Percentiles rank a stretch among this genome's conserved stretches.
Conservation (phyloP, 2,113 vertebrate species). For the Mus pahari region DNA sequence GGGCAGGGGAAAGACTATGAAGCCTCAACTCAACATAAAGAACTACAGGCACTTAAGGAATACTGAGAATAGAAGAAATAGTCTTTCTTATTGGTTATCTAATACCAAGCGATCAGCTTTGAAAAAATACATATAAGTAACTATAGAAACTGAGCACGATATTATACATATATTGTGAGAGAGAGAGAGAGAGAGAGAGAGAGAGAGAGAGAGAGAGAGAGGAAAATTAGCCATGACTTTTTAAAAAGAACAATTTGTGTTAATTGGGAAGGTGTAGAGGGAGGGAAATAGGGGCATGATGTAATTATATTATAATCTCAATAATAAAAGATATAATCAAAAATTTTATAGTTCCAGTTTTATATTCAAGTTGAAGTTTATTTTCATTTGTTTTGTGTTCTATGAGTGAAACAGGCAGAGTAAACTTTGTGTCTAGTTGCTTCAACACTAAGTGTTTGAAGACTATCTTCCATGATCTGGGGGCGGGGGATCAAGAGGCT, state of each 20-base stretch:
- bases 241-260: background rate
- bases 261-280: background rate
- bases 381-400: background rate
- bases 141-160: background rate
- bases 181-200: no score
- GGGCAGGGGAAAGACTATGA: background rate
- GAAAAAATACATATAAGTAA: background rate
- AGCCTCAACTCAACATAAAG: background rate
- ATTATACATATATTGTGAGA: no score
- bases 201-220: no score
- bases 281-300: background rate
- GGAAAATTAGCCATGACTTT: background rate
- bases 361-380: background rate
- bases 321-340: background rate
- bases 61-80: no score
- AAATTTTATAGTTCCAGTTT: slow-evolving; percentile 6
- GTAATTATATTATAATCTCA: background rate
- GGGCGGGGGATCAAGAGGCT: background rate
- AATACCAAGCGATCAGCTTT: background rate
- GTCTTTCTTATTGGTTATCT: background rate
- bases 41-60: background rate
- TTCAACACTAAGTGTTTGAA: background rate
- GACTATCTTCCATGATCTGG: background rate
- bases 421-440: background rate
- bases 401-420: background rate